Evolutionary conservation across 2,888 invertebrate genomes (phyloP), one percentile per base, ranked within the genome.

Genomic region (Notodonta dromedarius): DNA sequence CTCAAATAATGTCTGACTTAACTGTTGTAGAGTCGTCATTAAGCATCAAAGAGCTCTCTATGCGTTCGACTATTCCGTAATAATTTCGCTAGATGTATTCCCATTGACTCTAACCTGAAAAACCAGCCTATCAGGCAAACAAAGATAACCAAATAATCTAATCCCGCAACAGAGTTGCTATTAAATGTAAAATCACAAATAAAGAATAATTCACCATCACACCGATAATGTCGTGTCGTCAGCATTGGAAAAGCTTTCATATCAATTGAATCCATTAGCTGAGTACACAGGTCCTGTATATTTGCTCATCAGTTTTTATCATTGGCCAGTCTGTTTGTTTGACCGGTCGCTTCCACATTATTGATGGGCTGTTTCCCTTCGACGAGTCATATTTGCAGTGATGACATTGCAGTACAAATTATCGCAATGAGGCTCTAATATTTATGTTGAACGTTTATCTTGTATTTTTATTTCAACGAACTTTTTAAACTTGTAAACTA

Each of bases 231-330:
- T 86, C 83, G 77, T 79, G 75, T 85, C 84, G 87, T 86, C 87
- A 89, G 89, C 86, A 91, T 87, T 91, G 88, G 92, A 88, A 93
- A 93, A 93, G 93, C 93, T 93, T 93, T 93, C 87, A 89, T 93
- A 93, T 93, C 93, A 92, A 93, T 93, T 93, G 92, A 93, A 93
- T 93, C 93, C 93, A 93, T 93, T 93, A 93, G 91, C 88, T 87
- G 89, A 88, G 92, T 89, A 93, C 91, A 93, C 93, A 93, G 84
- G 86, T 86, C 86, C 84, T 84, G 90, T 91, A 86, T 93, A 93
- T 93, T 93, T 93, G 89, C 90, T 89, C 91, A 89, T 93, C 92
- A 93, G 91, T 93, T 93, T 93, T 93, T 93, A 93, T 93, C 93
- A 93, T 91, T 93, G 91, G 84, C 84, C 85, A 87, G 89, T 90